A percentile compares a stretch with the other conserved stretches of the same genome.
These are phyloP conservation scores for Heteronetta atricapilla DNA, from an alignment of 2,113 vertebrate genomes.

Conservation along the genomic window DNA sequence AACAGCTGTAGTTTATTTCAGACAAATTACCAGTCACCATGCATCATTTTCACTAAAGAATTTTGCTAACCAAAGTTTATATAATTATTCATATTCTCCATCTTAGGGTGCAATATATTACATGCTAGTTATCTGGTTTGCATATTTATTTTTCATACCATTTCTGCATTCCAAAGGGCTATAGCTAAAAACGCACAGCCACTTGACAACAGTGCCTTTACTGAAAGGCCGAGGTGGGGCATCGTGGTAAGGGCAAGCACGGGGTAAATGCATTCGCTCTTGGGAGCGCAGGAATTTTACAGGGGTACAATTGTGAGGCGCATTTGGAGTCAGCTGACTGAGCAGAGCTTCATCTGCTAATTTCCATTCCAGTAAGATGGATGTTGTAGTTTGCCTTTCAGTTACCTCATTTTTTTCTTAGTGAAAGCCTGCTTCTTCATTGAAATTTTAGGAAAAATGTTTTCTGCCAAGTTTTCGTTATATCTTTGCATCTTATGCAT, in stretches of 20 bases:
- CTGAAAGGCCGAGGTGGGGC: background rate
- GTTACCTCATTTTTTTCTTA: background rate
- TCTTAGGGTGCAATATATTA: no score
- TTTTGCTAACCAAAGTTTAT: slow-evolving; percentile 45
- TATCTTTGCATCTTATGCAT: background rate
- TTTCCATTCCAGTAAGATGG: background rate
- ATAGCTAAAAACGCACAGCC: background rate
- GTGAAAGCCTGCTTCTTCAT: background rate
- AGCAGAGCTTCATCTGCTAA: background rate
- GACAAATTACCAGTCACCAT: slow-evolving; percentile 53
- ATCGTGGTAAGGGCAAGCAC: background rate
- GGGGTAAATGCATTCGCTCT: background rate
- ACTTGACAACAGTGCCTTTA: background rate
- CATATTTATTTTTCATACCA: background rate
- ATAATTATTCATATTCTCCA: slow-evolving; percentile 28
- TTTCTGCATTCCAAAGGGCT: background rate
- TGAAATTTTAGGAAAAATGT: background rate
- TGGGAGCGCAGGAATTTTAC: background rate
- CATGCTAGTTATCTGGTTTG: background rate
- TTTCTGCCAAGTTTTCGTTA: background rate
- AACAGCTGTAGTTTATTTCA: slow-evolving; percentile 66
- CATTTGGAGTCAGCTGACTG: background rate
- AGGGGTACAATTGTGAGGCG: background rate
- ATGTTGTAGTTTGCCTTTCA: background rate
- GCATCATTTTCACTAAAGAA: slow-evolving; percentile 52